Conservation (phyloP, 2,888 invertebrate species). For the Pheosia gnoma region DNA sequence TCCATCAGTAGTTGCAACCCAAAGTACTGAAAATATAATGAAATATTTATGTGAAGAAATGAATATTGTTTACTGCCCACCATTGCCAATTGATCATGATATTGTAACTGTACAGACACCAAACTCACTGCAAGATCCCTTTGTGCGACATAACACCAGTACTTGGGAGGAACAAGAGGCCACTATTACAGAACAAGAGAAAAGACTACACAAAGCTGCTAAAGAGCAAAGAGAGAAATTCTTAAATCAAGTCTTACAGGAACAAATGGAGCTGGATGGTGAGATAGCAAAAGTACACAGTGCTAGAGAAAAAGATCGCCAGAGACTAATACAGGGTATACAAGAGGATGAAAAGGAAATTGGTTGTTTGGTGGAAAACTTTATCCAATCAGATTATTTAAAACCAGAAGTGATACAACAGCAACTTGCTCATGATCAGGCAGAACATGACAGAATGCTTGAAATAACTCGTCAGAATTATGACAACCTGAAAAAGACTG, state of each 20-base stretch:
- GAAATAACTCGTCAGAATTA: slow-evolving; percentile 84
- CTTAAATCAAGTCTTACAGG: slow-evolving; percentile 76
- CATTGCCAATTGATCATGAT: slow-evolving; percentile 57
- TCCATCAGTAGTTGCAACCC: slow-evolving; percentile 81
- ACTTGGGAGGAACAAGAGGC: slow-evolving; percentile 86
- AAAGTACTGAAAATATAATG: slow-evolving; percentile 87
- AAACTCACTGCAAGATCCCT: slow-evolving; percentile 61
- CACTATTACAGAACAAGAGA: slow-evolving; percentile 85
- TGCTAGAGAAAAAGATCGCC: slow-evolving; percentile 85
- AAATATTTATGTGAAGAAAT: slow-evolving; percentile 82
- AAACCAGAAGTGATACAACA: slow-evolving; percentile 85
- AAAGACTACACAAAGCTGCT: slow-evolving; percentile 85
- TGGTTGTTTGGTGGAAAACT: slow-evolving; percentile 85
- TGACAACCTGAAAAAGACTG: slow-evolving; percentile 85
- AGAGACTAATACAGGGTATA: slow-evolving; percentile 84
- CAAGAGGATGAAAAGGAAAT: slow-evolving; percentile 87
- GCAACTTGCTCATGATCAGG: slow-evolving; percentile 86
- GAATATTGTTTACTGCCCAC: slow-evolving; percentile 79
- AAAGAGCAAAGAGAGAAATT: slow-evolving; percentile 86
- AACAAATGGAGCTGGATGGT: slow-evolving; percentile 86
- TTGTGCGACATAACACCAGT: slow-evolving; percentile 55
- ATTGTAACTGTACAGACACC: slow-evolving; percentile 57
- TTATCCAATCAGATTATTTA: slow-evolving; percentile 84
- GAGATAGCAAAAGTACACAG: slow-evolving; percentile 88
- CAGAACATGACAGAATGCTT: slow-evolving; percentile 87